Base-by-base conservation (phyloP, 2,888 invertebrate genomes). In the Brachyptera putata region DNA sequence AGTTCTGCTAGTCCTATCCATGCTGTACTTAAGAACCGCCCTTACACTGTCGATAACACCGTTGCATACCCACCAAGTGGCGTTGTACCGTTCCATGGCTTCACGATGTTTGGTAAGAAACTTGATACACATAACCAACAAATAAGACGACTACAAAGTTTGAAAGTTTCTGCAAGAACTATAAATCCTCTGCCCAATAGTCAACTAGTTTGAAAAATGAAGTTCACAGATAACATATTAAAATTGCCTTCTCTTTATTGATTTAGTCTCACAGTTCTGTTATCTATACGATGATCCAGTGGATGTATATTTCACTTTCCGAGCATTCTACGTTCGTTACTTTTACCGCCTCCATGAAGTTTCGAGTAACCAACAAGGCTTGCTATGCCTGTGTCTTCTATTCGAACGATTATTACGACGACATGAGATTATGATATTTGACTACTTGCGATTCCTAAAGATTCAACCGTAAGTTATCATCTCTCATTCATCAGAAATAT, bases 101-200 rank as follows among this genome's bases (percentile, higher is more conserved):
- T 97, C 74, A 90, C 95, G 18, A 96, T 97, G 96, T 95, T 95
- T 74, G 93, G 94, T 94, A 79, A 75, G 82, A n/a, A n/a, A n/a
- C n/a, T n/a, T n/a, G n/a, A n/a, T n/a, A n/a, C n/a, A n/a, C n/a
- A n/a, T n/a, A n/a, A n/a, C n/a, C n/a, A n/a, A n/a, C n/a, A 3
- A 43, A 43, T 18, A 3, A 2, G 43, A 14, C n/a, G n/a, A n/a
- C n/a, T n/a, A n/a, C n/a, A n/a, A n/a, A n/a, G n/a, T n/a, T n/a
- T n/a, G n/a, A n/a, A n/a, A n/a, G n/a, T n/a, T n/a, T n/a, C n/a
- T n/a, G n/a, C n/a, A n/a, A n/a, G n/a, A n/a, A n/a, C n/a, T n/a
- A n/a, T n/a, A n/a, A n/a, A n/a, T n/a, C n/a, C n/a, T n/a, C n/a
- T n/a, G n/a, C n/a, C n/a, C n/a, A n/a, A n/a, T n/a, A n/a, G n/a